These are phyloP conservation scores for Tokudaia tokunoshimensis DNA, from an alignment of 2,797 vertebrate genomes.

Conservation along the genomic window DNA sequence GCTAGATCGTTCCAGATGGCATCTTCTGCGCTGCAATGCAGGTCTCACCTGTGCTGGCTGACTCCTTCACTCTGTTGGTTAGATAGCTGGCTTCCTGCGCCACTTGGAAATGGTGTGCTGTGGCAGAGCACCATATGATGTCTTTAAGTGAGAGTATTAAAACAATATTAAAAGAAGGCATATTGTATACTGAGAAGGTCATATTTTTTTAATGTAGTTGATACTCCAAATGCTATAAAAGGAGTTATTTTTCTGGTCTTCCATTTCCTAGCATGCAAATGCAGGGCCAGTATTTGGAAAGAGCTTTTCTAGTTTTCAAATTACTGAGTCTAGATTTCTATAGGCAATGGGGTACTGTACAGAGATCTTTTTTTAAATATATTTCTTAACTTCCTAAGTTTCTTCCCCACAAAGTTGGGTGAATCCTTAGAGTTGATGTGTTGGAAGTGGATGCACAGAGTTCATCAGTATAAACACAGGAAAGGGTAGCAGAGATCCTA, in stretches of 20 bases:
- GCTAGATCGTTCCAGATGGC: no score
- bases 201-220: background rate
- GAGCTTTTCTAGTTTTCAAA: background rate
- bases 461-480: background rate
- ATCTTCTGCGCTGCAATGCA: no score
- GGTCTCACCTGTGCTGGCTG: no score
- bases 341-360: background rate
- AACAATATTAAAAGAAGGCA: background rate
- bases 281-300: background rate
- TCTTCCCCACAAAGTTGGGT: background rate
- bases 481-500: background rate
- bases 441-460: background rate
- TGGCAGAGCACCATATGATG: background rate
- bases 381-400: background rate
- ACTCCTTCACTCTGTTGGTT: no score
- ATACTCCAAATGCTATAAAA: background rate
- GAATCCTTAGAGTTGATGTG: background rate
- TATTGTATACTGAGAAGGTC: background rate
- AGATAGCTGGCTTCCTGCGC: no score
- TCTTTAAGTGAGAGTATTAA: background rate
- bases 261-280: background rate
- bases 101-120: no score
- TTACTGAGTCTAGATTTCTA: background rate
- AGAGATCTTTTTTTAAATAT: background rate
- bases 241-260: background rate